A percentile compares a stretch with the other conserved stretches of the same genome.
Conservation (phyloP, 2,113 vertebrate species). For the Proteles cristata region DNA sequence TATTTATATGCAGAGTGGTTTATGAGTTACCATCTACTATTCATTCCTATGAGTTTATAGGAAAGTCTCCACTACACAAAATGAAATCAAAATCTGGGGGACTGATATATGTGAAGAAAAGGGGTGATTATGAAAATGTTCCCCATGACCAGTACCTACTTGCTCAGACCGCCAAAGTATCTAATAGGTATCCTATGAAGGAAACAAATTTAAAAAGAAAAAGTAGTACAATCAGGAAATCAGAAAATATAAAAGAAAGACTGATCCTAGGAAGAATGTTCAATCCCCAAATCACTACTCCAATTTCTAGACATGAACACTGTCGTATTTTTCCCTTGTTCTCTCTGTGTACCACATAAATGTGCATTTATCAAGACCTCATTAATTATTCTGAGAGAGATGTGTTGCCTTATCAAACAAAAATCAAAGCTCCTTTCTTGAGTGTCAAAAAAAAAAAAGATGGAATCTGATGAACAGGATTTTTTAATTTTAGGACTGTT, state of each 20-base stretch:
- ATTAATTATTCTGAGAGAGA: neutral
- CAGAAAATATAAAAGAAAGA: neutral
- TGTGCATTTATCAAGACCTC: neutral
- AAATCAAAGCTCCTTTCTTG: neutral
- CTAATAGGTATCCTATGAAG: neutral
- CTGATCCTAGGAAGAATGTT: neutral
- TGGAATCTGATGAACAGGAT: neutral
- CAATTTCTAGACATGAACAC: neutral
- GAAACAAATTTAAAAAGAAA: constrained; percentile 30
- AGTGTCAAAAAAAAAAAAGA: neutral
- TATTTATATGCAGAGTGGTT: neutral
- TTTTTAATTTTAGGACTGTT: neutral
- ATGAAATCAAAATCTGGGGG: neutral
- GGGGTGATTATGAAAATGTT: neutral
- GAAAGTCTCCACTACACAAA: neutral
- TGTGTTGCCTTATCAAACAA: neutral
- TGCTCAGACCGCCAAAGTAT: neutral
- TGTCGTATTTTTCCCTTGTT: neutral
- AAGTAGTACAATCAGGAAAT: neutral
- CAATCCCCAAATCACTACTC: neutral
- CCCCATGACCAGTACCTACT: neutral
- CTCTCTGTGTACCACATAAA: neutral
- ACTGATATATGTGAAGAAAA: constrained; percentile 1
- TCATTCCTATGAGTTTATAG: neutral
- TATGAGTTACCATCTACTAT: neutral